Evolutionary conservation across 2,797 vertebrate species (phyloP), one percentile per base, ranked within the genome.

Genomic region (Hapalemur alaotrensis): DNA sequence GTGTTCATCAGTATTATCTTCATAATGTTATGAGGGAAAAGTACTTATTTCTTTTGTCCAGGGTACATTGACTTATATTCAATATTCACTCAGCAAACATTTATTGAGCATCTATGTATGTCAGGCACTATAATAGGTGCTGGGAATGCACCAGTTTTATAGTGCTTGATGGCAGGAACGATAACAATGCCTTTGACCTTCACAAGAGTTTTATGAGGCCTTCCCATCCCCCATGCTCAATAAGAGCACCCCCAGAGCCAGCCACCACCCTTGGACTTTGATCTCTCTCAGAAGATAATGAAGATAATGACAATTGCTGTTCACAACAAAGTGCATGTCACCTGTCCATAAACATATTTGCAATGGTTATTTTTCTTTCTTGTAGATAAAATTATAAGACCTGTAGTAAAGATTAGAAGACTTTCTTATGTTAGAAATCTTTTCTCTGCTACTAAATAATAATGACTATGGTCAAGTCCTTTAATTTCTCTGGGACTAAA

Each of bases 391-490:
- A 54, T 46, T 41, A 17, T 80, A 95, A 90, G 23, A 11, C 15
- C 73, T 41, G 7, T 63, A 93, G 75, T 81, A 91, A 92, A 88
- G 80, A 50, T 67, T n/a, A 75, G 73, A 89, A 89, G 48, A 52
- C 2, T 12, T 73, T 83, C 79, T 50, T 69, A 87, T 50, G 50
- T 73, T 87, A 75, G 7, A 69, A 89, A 70, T 79, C 48, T 93
- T 73, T 95, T 82, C 69, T 82, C 70, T 72, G 57, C 70, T 70
- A 69, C 50, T 84, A 79, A 95, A 79, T 69, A 91, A 69, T 69
- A 38, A 84, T 28, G 43, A 59, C 20, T 84, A 87, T 83, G 32
- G 46, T 72, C 7, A 91, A 87, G 23, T 87, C 72, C 50, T 93
- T 90, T 35, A 57, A 70, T 78, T 84, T 93, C 28, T 79, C 57